These are phyloP conservation scores for Aphodius sticticus DNA, from an alignment of 2,888 invertebrate genomes.

Conservation along the genomic window DNA sequence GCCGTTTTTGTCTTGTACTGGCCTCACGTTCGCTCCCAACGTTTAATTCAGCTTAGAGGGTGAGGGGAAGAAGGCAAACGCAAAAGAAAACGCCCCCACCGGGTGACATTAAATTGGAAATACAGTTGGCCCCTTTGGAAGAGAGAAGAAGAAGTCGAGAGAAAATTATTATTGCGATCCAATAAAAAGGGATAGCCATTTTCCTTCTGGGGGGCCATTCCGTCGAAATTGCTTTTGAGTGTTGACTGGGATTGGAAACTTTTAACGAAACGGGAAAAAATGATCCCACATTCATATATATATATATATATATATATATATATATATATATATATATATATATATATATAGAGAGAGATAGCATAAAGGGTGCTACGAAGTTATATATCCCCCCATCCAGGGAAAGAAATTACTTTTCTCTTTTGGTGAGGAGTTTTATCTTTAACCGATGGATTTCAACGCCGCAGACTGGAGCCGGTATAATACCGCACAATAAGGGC, in stretches of 20 bases:
- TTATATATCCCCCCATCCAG: not conserved
- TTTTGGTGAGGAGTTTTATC: not conserved
- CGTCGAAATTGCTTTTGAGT: constrained; percentile 39
- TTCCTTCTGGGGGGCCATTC: not conserved
- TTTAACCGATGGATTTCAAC: not conserved
- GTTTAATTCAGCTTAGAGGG: constrained; percentile 4
- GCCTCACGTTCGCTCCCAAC: not conserved
- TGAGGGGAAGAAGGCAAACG: not conserved
- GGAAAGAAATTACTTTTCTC: constrained; percentile 4
- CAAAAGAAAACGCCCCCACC: not conserved
- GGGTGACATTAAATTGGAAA: not conserved
- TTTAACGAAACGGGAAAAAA: constrained; percentile 35
- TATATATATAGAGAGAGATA: not conserved
- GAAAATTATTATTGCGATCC: constrained; percentile 4
- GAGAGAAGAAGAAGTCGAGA: not conserved
- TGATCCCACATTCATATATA: constrained; percentile 4
- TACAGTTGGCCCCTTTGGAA: not conserved
- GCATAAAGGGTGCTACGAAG: not conserved
- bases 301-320: not conserved
- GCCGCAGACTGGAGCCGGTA: not conserved
- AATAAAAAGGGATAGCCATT: not conserved
- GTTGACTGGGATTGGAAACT: constrained; percentile 41
- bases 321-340: not conserved
- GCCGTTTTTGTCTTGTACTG: not conserved
- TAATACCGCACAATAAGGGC: not conserved